Base-by-base conservation (phyloP, 2,888 invertebrate species). In the Cerastis leucographa region DNA sequence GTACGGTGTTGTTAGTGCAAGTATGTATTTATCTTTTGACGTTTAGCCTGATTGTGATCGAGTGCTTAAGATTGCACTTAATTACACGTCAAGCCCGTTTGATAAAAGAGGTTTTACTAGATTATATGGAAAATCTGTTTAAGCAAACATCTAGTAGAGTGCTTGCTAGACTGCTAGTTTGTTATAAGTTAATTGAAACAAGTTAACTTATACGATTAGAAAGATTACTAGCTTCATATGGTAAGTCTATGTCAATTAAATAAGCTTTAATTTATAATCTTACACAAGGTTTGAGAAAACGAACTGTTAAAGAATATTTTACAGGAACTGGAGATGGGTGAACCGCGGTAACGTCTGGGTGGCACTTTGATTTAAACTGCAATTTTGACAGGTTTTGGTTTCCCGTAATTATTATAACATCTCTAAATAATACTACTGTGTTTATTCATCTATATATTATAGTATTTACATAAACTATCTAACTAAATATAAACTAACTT, bases 61-160 rank as follows among this genome's bases (percentile, higher is more conserved):
- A 84, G 74, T 84, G 67, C 62, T 64, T 54, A 51, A 74, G 62
- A 74, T 84, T 61, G 54, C 40, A 74, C 64, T 71, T 80, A 80
- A 84, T 74, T 71, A 80, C 62, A 71, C 29, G 71, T 54, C 46
- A 44, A 42, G 71, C 85, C 51, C 19, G 71, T 82, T 82, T 35
- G 35, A 69, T 79, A 49, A 71, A 80, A 67, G 74, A 61, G 74
- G 74, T 74, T 65, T 77, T 61, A 65, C 59, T 42, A 74, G 79
- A 85, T 62, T 75, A 61, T 29, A 71, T 69, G 64, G 25, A 35
- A 74, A 84, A 71, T 62, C 54, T 7, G 74, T 71, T 80, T 64
- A n/a, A 72, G 59, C 59, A 70, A 78, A 66, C n/a, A 56, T 62
- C 69, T 42, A 17, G 64, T 62, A 56, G 29, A 78, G 56, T 56